Evolutionary conservation across 2,888 invertebrate genomes (phyloP), one percentile per base, ranked within the genome.

Genomic region (Eupithecia pulchellata): DNA sequence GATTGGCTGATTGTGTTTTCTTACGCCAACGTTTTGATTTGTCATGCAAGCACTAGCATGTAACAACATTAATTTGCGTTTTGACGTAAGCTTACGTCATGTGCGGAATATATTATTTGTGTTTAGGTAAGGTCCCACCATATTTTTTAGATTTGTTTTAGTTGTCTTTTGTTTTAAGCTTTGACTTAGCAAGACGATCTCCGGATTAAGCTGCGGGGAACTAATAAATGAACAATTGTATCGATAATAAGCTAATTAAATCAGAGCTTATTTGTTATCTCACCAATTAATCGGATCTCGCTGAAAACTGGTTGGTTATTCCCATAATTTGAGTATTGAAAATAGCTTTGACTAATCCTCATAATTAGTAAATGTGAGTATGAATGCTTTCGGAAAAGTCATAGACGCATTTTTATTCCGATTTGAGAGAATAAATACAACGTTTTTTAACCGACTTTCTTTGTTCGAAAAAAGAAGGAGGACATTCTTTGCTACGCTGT

Each of bases 211-310:
- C 42, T 30, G 63, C 42, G 63, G 42, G 32, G 13, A 29, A 20
- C 17, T 34, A 60, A 71, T 64, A 55, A 71, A 64, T 55, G 39
- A 29, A 39, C 58, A 63, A 36, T 65, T 13, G 58, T 30, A 64
- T 68, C 74, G 66, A 67, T 69, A 71, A 69, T 71, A 57, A 69
- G 71, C 70, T 67, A 75, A 75, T 73, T 73, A 68, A 74, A 69
- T 60, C 62, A 57, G 68, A 70, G 71, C 65, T 70, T 64, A 72
- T 36, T 25, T 68, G 52, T 61, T 68, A 71, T 61, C 68, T 58
- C 42, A 61, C 57, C 60, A 64, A 61, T 64, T 52, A 57, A 72
- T 69, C 66, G 65, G 68, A 68, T 72, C 32, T 47, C 42, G 62
- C 9, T 58, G 52, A 39, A 66, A 72, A 72, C 66, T 69, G 63